Evolutionary conservation across 2,113 vertebrate genomes (phyloP), one percentile per base, ranked within the genome.

Genomic region (Lutjanus erythropterus): DNA sequence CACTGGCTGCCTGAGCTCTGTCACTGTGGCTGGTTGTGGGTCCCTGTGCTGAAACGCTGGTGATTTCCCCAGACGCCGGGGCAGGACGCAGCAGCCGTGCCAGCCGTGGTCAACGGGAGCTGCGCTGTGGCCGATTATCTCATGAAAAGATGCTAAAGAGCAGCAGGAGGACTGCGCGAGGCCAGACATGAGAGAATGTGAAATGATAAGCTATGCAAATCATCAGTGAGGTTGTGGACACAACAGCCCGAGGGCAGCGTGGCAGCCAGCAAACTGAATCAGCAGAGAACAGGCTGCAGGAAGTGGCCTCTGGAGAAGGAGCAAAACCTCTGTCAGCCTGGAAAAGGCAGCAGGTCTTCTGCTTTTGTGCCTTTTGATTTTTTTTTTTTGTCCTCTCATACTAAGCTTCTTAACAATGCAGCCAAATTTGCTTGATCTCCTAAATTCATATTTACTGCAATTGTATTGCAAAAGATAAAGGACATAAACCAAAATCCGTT

Each of bases 391-490:
- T 82, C 78, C n/a, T 23, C 37, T 46, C 75, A 79, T 66, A 19
- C 71, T 94, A 94, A 94, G 93, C 91, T 88, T 83, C 93, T 94
- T 94, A 91, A 89, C 86, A 93, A 91, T 82, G 69, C 66, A 87
- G 83, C 84, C 81, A 88, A 90, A 92, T 91, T 77, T 86, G 89
- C 87, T 92, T 94, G 89, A 94, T 94, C 92, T 93, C 80, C 69
- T 89, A 78, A 90, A 93, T 93, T 93, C 84, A 81, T 92, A 94
- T 94, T 94, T 94, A 91, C 86, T 84, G 87, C 85, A 78, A 93
- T 91, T 92, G 90, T 93, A 92, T 60, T 47, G 71, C 83, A 58
- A 65, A 79, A 88, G 92, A 94, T 94, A 94, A 88, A 93, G 90
- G 89, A 89, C 72, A 89, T 85, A 84, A 91, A 94, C 82, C 72